Conservation (phyloP, 2,797 vertebrate genomes). For the Clarias fuscus region DNA sequence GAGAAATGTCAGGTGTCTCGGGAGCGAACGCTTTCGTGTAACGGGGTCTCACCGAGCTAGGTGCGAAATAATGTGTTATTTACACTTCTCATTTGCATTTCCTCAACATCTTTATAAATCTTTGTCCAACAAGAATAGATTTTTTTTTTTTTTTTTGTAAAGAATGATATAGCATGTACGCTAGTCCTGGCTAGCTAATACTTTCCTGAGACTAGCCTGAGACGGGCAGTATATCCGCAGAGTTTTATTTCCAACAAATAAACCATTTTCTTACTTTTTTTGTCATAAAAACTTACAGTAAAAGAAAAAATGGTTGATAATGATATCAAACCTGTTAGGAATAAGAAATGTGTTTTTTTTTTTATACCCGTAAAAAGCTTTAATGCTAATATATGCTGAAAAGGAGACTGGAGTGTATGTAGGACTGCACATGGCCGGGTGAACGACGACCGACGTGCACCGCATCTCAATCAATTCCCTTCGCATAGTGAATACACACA, state of each 20-base stretch:
- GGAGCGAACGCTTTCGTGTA: slow-evolving; percentile 15
- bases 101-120: not conserved
- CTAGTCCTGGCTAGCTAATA: not conserved
- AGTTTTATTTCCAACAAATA: not conserved
- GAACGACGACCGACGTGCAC: not conserved
- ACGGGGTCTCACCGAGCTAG: not conserved
- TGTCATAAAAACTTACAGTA: not conserved
- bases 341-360: not conserved
- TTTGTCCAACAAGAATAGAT: not conserved
- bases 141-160: not conserved
- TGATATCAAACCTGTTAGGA: not conserved
- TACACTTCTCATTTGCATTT: not conserved
- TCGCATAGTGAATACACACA: not conserved
- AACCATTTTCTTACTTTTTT: not conserved
- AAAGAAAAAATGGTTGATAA: not conserved
- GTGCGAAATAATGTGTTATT: not conserved
- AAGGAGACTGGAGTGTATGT: not conserved
- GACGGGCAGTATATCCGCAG: not conserved
- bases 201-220: not conserved
- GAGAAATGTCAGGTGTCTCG: slow-evolving; percentile 37
- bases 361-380: not conserved
- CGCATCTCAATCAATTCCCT: not conserved
- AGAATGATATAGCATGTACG: not conserved
- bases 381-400: not conserved
- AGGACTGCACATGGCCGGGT: not conserved